These are phyloP conservation scores for Bubo blakistoni DNA, from an alignment of 2,113 vertebrate species.

Conservation along the genomic window DNA sequence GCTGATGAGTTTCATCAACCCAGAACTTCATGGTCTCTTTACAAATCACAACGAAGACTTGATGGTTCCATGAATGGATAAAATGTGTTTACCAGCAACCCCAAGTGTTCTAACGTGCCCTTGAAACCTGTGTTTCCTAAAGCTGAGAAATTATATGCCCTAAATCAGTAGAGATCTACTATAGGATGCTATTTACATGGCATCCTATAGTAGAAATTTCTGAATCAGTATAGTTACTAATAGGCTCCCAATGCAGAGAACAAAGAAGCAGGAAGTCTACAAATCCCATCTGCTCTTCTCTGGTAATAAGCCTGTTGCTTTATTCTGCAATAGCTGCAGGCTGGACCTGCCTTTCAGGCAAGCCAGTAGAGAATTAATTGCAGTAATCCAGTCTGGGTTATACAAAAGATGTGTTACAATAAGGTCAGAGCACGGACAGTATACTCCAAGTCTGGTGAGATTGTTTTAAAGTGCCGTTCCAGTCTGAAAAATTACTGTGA, in stretches of 20 bases:
- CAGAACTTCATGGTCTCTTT: neutral
- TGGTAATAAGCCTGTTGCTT: constrained; percentile 59
- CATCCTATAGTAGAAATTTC: neutral
- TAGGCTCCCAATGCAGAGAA: neutral
- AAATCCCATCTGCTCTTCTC: constrained; percentile 58
- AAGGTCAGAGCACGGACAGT: neutral
- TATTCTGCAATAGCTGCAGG: constrained; percentile 38
- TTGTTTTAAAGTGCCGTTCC: neutral
- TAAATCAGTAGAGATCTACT: neutral
- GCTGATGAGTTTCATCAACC: neutral
- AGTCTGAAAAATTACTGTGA: neutral
- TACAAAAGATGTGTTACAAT: constrained; percentile 29
- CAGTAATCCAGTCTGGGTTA: constrained; percentile 49
- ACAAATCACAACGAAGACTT: neutral
- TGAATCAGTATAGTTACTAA: neutral
- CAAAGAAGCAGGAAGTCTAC: constrained; percentile 29
- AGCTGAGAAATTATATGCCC: neutral
- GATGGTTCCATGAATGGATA: neutral
- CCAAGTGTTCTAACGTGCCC: neutral
- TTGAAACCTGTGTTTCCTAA: neutral
- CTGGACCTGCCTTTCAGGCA: constrained; percentile 44
- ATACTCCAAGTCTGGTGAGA: neutral
- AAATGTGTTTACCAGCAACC: neutral
- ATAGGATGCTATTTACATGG: neutral
- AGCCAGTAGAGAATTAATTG: constrained; percentile 52